Conservation (phyloP, 2,797 vertebrate genomes). For the Eospalax fontanierii region DNA sequence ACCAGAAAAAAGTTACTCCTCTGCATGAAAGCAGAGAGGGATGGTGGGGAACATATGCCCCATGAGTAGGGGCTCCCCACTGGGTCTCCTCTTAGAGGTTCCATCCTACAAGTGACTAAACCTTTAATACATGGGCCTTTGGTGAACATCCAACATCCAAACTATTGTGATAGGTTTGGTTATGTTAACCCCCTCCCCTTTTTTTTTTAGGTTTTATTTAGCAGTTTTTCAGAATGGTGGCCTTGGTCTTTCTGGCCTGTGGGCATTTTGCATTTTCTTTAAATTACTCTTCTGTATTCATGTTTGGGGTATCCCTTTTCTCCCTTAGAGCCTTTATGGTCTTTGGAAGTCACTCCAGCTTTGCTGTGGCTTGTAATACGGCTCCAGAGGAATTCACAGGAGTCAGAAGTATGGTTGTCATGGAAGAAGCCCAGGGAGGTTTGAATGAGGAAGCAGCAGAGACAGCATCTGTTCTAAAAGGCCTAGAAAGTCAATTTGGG, state of each 20-base stretch:
- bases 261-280: background rate
- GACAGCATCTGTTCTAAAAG: background rate
- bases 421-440: background rate
- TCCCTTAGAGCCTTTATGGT: background rate
- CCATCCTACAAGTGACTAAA: background rate
- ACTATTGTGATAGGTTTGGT: background rate
- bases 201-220: conserved; percentile 31
- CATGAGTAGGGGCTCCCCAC: background rate
- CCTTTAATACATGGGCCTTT: background rate
- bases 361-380: background rate
- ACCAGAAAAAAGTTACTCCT: background rate
- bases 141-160: background rate
- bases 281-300: background rate
- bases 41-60: no score
- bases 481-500: background rate
- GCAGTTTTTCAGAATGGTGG: background rate
- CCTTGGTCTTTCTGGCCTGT: fast-evolving
- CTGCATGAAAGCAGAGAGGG: background rate
- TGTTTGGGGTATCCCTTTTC: background rate
- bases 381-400: background rate
- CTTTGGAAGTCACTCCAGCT: background rate
- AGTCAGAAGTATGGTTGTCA: background rate
- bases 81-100: background rate
- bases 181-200: background rate
- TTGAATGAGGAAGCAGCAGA: background rate